A percentile compares a stretch with the other conserved stretches of the same genome.
phyloP scores from a whole-genome alignment of 2,113 vertebrate species.

The Lota lota region DNA sequence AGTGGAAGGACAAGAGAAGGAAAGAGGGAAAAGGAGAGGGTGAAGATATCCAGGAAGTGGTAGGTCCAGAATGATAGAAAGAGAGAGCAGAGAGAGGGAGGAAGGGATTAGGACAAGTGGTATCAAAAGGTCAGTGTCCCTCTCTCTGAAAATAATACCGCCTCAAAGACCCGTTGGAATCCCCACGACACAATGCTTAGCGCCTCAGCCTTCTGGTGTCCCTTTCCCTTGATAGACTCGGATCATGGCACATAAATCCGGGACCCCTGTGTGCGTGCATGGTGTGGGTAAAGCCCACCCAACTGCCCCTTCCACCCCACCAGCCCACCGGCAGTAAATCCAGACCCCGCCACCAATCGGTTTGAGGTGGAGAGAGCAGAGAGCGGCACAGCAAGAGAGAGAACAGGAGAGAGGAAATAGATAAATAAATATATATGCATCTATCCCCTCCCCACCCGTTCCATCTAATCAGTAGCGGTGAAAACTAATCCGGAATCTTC shows the following conservation, averaged over 20 bases:
- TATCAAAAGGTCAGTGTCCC: not conserved
- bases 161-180: not conserved
- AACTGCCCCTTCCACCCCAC: conserved; percentile 9
- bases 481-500: conserved; percentile 74
- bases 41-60: too few species aligned
- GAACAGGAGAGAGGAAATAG: conserved; percentile 33
- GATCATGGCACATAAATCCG: conserved; percentile 39
- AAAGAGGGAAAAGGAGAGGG: too few species aligned
- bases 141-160: not conserved
- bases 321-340: conserved; percentile 1
- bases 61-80: too few species aligned
- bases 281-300: conserved; percentile 40
- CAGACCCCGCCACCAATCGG: too few species aligned
- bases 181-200: not conserved
- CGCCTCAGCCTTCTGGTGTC: not conserved
- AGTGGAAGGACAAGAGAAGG: too few species aligned
- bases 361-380: too few species aligned
- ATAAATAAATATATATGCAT: not conserved
- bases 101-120: too few species aligned
- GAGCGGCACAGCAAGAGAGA: too few species aligned
- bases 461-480: conserved; percentile 66
- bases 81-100: too few species aligned
- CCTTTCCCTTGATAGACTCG: conserved; percentile 40
- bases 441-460: conserved; percentile 10
- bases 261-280: conserved; percentile 11